A percentile compares a stretch with the other conserved stretches of the same genome.
These are phyloP conservation scores for Torymus auratus DNA, from an alignment of 2,888 invertebrate species.

Conservation along the genomic window DNA sequence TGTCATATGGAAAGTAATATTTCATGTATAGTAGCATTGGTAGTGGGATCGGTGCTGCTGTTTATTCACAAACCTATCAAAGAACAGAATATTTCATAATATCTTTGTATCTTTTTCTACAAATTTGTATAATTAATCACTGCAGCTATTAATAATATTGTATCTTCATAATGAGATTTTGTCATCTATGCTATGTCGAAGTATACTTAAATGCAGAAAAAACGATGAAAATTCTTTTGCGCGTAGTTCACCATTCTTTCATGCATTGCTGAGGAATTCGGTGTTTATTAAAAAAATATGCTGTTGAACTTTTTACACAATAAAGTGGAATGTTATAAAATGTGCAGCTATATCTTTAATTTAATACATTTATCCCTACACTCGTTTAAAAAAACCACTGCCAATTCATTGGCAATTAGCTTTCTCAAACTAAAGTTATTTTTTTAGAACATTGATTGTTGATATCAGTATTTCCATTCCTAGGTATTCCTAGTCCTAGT, in stretches of 20 bases:
- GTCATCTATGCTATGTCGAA: slow-evolving; percentile 48
- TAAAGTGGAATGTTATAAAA: slow-evolving; percentile 65
- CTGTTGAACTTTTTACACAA: slow-evolving; percentile 71
- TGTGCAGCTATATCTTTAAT: slow-evolving; percentile 41
- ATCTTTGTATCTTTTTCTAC: slow-evolving; percentile 62
- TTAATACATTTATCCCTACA: neutral
- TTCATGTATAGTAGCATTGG: slow-evolving; percentile 44
- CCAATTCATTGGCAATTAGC: too few relatives aligned
- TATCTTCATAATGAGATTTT: slow-evolving; percentile 51
- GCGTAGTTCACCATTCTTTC: slow-evolving; percentile 48
- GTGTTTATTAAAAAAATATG: slow-evolving; percentile 61
- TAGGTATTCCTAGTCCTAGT: too few relatives aligned
- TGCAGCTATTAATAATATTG: slow-evolving; percentile 49
- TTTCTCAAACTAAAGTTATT: too few relatives aligned
- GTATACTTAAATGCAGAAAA: slow-evolving; percentile 35
- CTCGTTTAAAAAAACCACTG: neutral
- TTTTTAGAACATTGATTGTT: too few relatives aligned
- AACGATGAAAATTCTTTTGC: slow-evolving; percentile 46
- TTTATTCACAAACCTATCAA: slow-evolving; percentile 42
- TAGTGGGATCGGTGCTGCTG: slow-evolving; percentile 37
- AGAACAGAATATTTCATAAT: slow-evolving; percentile 54
- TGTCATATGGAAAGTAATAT: slow-evolving; percentile 33
- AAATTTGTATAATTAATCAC: slow-evolving; percentile 63
- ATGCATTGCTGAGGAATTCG: slow-evolving; percentile 54
- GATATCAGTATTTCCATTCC: too few relatives aligned